These are phyloP conservation scores for Dinoponera quadriceps DNA, from an alignment of 1,140 invertebrate genomes.

Conservation along the genomic window DNA sequence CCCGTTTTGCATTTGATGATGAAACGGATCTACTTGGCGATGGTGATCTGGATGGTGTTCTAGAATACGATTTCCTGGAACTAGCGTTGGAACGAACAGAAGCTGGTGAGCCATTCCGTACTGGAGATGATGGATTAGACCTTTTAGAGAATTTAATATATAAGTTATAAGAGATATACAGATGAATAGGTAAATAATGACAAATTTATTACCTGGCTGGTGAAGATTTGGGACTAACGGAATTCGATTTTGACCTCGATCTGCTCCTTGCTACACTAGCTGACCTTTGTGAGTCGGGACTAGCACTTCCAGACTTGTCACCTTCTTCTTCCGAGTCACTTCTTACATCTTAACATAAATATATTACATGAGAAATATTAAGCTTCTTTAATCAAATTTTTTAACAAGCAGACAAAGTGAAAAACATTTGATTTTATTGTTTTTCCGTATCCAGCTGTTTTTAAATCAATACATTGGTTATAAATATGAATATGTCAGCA, in stretches of 20 bases:
- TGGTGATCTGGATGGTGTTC: constrained; percentile 65
- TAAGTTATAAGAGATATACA: not conserved
- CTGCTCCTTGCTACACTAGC: constrained; percentile 14
- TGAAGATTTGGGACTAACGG: constrained; percentile 58
- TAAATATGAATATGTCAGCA: too few relatives aligned
- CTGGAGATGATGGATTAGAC: constrained; percentile 64
- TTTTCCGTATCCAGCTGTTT: too few relatives aligned
- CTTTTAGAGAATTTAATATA: constrained; percentile 46
- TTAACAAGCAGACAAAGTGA: too few relatives aligned
- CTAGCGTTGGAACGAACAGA: constrained; percentile 58
- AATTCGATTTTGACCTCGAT: constrained; percentile 65
- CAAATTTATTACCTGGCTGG: constrained; percentile 48
- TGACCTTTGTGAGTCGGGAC: constrained; percentile 62
- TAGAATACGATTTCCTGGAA: constrained; percentile 69
- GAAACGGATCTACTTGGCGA: constrained; percentile 51
- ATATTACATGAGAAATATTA: not conserved
- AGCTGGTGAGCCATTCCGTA: constrained; percentile 54
- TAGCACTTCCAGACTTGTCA: constrained; percentile 60
- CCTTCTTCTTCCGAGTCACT: constrained; percentile 69
- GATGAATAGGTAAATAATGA: constrained; percentile 6
- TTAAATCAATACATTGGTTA: too few relatives aligned
- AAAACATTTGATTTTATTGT: too few relatives aligned
- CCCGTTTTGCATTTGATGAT: constrained; percentile 16
- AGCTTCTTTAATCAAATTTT: not conserved
- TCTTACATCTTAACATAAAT: constrained; percentile 52